Base-by-base conservation (phyloP, 2,888 invertebrate species). In the Germaria angustata region DNA sequence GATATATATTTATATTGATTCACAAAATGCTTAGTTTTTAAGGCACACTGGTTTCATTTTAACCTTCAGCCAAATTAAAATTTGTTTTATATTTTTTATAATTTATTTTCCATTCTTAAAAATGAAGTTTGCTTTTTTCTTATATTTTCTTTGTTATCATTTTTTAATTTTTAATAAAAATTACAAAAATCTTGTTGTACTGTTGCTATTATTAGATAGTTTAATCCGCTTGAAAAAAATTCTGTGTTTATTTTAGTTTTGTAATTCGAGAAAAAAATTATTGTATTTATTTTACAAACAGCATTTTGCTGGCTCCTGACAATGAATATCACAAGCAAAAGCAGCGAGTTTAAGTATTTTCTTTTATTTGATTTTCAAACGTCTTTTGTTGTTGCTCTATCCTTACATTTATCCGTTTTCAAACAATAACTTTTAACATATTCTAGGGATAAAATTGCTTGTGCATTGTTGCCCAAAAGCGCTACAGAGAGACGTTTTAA, bases 401-500 rank as follows among this genome's bases (percentile, higher is more conserved):
- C 9, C 28, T 44, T 44, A 13, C 9, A 13, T 20, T 68, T 39
- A 34, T 49, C 24, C 51, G 8, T 22, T 68, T 68, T 34, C 41
- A 41, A 15, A 55, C 55, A 32, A 53, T 55, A 55, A 22, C 32
- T 69, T 44, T n/a, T 55, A 55, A 44, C 20, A 44, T 41, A 57
- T 46, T 57, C 17, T 57, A 20, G 8, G 32, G 34, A 71, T 44
- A 20, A 32, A 34, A 2, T 34, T 22, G 6, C 41, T 24, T 34
- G n/a, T n/a, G 34, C 57, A 57, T 46, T 57, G 69, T 57, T 57
- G 44, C 20, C 44, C n/a, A 55, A 69, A 69, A 28, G n/a, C 41
- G 34, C 44, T 46, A 20, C 32, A 15, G 32, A 39, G 36, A 51
- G 68, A 68, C 68, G 59, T 59, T 66, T 81, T 61, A 59, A 77